Percentiles rank a stretch among this genome's conserved stretches.
Evolutionary conservation across 1,140 invertebrate species (phyloP).

Genomic region (Tenebrio molitor): DNA sequence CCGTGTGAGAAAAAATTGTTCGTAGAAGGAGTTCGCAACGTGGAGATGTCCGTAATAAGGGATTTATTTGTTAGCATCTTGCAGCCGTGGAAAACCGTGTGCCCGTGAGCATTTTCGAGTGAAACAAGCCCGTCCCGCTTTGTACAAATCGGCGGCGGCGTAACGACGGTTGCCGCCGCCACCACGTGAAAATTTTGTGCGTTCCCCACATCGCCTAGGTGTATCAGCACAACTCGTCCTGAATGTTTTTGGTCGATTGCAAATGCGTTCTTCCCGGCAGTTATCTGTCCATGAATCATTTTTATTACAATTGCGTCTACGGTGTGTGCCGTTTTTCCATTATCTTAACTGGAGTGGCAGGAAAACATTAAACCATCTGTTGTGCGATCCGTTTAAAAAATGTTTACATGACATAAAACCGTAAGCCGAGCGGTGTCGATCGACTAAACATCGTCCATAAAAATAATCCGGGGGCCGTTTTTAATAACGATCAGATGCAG

Average conservation of each 20-base stretch:
- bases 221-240: too few relatives aligned
- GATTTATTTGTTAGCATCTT: too few relatives aligned
- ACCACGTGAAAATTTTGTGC: too few relatives aligned
- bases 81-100: too few relatives aligned
- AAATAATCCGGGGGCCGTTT: slow-evolving; percentile 20
- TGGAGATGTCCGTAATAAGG: too few relatives aligned
- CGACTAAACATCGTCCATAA: slow-evolving; percentile 21
- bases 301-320: slow-evolving; percentile 31
- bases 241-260: slow-evolving; percentile 29
- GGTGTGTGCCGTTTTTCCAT: slow-evolving; percentile 32
- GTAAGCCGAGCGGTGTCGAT: slow-evolving; percentile 29
- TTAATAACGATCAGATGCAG: slow-evolving; percentile 28
- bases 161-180: too few relatives aligned
- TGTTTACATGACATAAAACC: slow-evolving; percentile 38
- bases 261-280: slow-evolving; percentile 35
- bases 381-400: slow-evolving; percentile 34
- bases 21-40: too few relatives aligned
- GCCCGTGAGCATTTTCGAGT: too few relatives aligned
- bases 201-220: too few relatives aligned
- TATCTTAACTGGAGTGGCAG: slow-evolving; percentile 37
- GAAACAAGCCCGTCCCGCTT: too few relatives aligned
- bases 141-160: too few relatives aligned
- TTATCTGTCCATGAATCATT: slow-evolving; percentile 38
- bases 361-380: slow-evolving; percentile 38
- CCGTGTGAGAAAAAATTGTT: too few relatives aligned